Evolutionary conservation across 2,888 invertebrate species (phyloP).

Genomic region (Asteroscopus sphinx): DNA sequence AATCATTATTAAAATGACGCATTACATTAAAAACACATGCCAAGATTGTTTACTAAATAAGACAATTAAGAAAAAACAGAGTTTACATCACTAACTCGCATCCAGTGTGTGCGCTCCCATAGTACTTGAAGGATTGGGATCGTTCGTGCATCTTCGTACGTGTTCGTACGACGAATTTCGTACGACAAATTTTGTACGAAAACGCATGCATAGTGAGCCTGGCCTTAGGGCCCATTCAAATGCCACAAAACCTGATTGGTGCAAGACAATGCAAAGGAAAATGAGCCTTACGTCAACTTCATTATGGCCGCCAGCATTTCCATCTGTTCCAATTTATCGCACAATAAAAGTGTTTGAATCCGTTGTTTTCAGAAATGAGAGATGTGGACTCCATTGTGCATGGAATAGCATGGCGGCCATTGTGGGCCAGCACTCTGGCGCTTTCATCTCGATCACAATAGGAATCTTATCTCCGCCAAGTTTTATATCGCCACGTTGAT

Average conservation of each 20-base stretch:
- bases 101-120: no score
- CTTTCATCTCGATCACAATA: slow-evolving; percentile 80
- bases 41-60: no score
- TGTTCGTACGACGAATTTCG: no score
- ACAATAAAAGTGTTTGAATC: slow-evolving; percentile 84
- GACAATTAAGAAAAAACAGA: no score
- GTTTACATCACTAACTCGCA: no score
- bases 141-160: no score
- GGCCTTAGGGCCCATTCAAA: slow-evolving; percentile 44
- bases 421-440: slow-evolving; percentile 62
- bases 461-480: slow-evolving; percentile 78
- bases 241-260: slow-evolving; percentile 24
- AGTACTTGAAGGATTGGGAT: no score
- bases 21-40: no score
- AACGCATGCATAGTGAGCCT: no score
- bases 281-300: slow-evolving; percentile 60
- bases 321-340: slow-evolving; percentile 82
- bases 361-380: slow-evolving; percentile 82
- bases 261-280: slow-evolving; percentile 55
- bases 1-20: no score
- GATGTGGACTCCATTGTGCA: slow-evolving; percentile 82
- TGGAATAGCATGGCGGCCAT: slow-evolving; percentile 51
- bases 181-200: no score
- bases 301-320: slow-evolving; percentile 71
- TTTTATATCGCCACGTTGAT: slow-evolving; percentile 75